These are phyloP conservation scores for Beaufortia kweichowensis DNA, from an alignment of 2,113 vertebrate genomes.

Conservation along the genomic window DNA sequence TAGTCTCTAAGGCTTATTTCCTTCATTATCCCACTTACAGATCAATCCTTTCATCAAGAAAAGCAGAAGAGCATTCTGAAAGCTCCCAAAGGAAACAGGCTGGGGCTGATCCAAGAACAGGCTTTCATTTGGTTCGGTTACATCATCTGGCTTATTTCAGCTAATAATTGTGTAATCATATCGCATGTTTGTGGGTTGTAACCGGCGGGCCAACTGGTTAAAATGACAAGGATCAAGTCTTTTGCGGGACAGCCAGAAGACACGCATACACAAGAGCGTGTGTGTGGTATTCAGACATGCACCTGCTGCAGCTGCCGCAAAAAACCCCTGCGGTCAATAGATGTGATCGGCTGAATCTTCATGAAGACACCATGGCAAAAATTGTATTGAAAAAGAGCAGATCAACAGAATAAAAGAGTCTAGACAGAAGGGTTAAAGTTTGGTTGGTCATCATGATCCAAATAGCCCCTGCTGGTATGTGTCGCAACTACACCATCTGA, in stretches of 20 bases:
- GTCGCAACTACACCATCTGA: not conserved
- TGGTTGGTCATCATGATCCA: not conserved
- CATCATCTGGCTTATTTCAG: constrained; percentile 47
- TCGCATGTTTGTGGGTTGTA: constrained; percentile 39
- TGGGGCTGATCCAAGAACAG: constrained; percentile 40
- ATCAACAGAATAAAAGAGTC: not conserved
- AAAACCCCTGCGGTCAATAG: not conserved
- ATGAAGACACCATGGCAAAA: too few relatives aligned
- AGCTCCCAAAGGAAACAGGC: constrained; percentile 21
- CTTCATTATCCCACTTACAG: constrained; percentile 44
- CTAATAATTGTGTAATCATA: constrained; percentile 45
- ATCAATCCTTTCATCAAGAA: constrained; percentile 20
- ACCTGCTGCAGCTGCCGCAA: constrained; percentile 18
- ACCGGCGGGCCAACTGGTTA: constrained; percentile 4
- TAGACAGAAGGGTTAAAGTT: not conserved
- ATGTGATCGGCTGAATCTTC: not conserved
- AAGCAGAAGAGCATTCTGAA: not conserved
- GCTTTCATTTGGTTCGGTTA: constrained; percentile 38
- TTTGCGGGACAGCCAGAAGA: not conserved
- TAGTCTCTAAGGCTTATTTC: constrained; percentile 2
- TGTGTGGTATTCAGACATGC: not conserved
- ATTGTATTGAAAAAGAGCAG: not conserved
- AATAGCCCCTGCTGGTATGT: not conserved
- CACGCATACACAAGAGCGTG: not conserved
- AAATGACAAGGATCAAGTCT: constrained; percentile 14